A percentile compares a stretch with the other conserved stretches of the same genome.
phyloP scores from a whole-genome alignment of 2,113 vertebrate species.

The Pipra filicauda region DNA sequence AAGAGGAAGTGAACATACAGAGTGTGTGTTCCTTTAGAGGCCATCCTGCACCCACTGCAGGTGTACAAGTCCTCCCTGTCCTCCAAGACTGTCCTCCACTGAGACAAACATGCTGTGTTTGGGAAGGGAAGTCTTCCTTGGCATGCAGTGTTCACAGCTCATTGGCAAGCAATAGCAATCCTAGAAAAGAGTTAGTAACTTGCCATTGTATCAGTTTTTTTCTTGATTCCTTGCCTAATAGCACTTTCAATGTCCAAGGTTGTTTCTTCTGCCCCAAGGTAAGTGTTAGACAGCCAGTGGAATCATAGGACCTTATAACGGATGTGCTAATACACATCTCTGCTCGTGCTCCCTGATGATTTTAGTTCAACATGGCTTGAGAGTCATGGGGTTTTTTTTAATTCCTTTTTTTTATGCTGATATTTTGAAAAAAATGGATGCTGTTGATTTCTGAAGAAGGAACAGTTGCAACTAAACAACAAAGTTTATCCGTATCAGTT shows the following conservation, averaged over 20 bases:
- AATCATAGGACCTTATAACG: not conserved
- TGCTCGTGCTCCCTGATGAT: rapidly evolving
- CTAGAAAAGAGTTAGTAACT: not conserved
- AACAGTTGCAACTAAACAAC: not conserved
- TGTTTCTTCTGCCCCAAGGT: not conserved
- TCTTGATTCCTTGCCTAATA: not conserved
- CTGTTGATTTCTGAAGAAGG: not conserved
- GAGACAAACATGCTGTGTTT: not conserved
- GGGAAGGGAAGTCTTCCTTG: not conserved
- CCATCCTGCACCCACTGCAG: not conserved
- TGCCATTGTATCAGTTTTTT: not conserved
- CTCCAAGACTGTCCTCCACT: not conserved
- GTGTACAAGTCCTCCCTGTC: not conserved
- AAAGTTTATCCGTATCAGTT: not conserved
- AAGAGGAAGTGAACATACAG: not conserved
- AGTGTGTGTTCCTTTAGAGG: rapidly evolving
- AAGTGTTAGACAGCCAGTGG: not conserved
- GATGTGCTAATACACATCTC: not conserved
- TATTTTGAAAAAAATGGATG: not conserved
- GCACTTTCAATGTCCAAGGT: not conserved
- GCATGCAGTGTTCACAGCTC: not conserved
- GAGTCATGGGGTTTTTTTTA: not conserved
- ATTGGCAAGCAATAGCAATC: not conserved
- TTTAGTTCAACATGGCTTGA: not conserved
- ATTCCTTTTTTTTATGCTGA: not conserved